A percentile compares a stretch with the other conserved stretches of the same genome.
phyloP scores from a whole-genome alignment of 1,140 invertebrate genomes.

The Calliphora vicina region DNA sequence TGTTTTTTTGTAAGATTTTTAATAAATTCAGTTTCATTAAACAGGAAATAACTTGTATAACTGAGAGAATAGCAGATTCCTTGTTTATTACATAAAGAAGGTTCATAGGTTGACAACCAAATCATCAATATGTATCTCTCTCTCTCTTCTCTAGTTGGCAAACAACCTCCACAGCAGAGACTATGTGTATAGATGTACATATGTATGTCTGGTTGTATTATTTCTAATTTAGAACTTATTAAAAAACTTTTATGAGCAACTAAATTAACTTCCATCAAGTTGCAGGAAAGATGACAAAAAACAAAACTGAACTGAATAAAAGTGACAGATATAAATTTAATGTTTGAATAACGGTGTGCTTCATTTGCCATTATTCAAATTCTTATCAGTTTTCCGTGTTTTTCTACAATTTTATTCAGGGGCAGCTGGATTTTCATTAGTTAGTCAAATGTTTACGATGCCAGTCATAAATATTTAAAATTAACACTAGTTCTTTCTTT shows the following conservation, averaged over 20 bases:
- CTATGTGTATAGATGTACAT: no score
- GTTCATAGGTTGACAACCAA: no score
- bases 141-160: no score
- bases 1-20: no score
- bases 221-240: slow-evolving; percentile 26
- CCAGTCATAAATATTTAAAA: background rate
- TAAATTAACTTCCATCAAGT: slow-evolving; percentile 1
- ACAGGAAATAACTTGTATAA: no score
- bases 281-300: background rate
- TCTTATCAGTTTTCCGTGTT: background rate
- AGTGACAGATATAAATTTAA: background rate
- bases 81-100: no score
- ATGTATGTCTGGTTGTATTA: background rate
- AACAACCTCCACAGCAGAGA: no score
- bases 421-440: background rate
- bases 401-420: background rate
- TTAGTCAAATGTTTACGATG: background rate
- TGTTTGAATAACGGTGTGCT: background rate
- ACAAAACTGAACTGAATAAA: background rate
- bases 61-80: no score
- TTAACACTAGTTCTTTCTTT: no score
- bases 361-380: background rate
- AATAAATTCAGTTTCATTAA: no score
- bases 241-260: slow-evolving; percentile 25
- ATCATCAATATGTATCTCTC: no score